phyloP scores from a whole-genome alignment of 2,797 vertebrate genomes.

The Propithecus deckenii region DNA sequence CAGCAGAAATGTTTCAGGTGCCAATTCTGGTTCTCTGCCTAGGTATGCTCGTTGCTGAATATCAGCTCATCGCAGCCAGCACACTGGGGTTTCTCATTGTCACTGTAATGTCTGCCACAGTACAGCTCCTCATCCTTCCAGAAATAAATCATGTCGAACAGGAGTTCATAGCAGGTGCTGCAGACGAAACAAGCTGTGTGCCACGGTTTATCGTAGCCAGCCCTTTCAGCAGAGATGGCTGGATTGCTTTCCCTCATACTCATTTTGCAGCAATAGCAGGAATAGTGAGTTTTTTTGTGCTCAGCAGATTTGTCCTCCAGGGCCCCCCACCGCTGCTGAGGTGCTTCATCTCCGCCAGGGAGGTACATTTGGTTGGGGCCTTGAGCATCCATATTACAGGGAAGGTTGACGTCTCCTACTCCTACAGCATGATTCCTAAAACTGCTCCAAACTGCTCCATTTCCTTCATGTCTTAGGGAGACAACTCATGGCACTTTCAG shows the following conservation, averaged over 20 bases:
- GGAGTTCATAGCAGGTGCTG: conserved; percentile 92
- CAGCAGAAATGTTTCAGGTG: conserved; percentile 99
- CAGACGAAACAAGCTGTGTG: conserved; percentile 97
- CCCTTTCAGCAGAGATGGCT: conserved; percentile 95
- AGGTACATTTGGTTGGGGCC: conserved; percentile 52
- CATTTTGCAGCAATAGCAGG: conserved; percentile 91
- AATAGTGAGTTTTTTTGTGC: conserved; percentile 85
- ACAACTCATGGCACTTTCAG: conserved; percentile 96
- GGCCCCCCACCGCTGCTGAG: conserved; percentile 83
- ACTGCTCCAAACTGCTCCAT: conserved; percentile 97
- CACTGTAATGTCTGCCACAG: conserved; percentile 98
- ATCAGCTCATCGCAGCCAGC: conserved; percentile 98
- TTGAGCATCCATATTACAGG: conserved; percentile 87
- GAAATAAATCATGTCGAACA: conserved; percentile 99
- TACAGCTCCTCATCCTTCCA: conserved; percentile 96
- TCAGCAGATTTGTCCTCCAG: conserved; percentile 82
- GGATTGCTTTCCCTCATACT: conserved; percentile 94
- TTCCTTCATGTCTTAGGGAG: conserved; percentile 92
- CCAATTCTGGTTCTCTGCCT: conserved; percentile 96
- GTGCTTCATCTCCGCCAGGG: conserved; percentile 86
- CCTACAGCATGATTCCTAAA: conserved; percentile 97
- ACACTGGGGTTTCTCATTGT: conserved; percentile 97
- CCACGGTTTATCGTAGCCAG: conserved; percentile 97
- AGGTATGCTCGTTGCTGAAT: conserved; percentile 98
- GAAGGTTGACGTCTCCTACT: conserved; percentile 93